A percentile compares a stretch with the other conserved stretches of the same genome.
phyloP scores from a whole-genome alignment of 2,888 invertebrate genomes.

The Xestia ashworthii region DNA sequence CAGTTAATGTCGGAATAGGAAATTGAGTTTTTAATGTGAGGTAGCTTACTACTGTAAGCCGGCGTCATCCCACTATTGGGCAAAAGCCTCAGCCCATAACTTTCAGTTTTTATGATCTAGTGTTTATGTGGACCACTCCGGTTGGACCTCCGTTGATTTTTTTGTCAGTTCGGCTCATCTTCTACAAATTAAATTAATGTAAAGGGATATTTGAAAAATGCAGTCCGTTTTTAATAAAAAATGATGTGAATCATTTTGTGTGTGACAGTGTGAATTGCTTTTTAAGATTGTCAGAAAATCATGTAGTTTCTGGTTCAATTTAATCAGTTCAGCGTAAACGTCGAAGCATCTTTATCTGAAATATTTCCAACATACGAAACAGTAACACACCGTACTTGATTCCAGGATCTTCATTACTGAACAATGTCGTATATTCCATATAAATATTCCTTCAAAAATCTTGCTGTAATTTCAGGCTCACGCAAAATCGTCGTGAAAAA shows the following conservation, averaged over 20 bases:
- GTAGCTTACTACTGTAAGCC: not conserved
- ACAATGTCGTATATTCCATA: not conserved
- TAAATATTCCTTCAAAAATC: constrained; percentile 5
- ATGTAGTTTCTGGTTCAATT: not conserved
- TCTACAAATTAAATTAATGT: not conserved
- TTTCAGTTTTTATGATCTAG: not conserved
- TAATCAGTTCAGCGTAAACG: not conserved
- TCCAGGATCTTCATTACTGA: constrained; percentile 19
- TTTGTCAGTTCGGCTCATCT: not conserved
- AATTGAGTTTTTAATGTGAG: constrained; percentile 2
- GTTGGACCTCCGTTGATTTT: not conserved
- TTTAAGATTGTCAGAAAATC: not conserved
- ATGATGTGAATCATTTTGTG: too few relatives aligned
- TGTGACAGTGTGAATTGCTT: not conserved
- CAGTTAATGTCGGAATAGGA: not conserved
- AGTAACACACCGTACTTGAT: not conserved
- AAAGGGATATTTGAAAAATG: not conserved
- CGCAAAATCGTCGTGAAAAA: constrained; percentile 18
- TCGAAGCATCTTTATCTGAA: not conserved
- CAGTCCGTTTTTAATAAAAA: not conserved
- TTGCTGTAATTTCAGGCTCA: not conserved
- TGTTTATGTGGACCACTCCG: not conserved
- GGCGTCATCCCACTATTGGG: not conserved
- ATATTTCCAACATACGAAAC: not conserved
- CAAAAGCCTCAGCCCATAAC: not conserved